Evolutionary conservation across 2,113 vertebrate species (phyloP).

Genomic region (Pachycephala philippinensis): DNA sequence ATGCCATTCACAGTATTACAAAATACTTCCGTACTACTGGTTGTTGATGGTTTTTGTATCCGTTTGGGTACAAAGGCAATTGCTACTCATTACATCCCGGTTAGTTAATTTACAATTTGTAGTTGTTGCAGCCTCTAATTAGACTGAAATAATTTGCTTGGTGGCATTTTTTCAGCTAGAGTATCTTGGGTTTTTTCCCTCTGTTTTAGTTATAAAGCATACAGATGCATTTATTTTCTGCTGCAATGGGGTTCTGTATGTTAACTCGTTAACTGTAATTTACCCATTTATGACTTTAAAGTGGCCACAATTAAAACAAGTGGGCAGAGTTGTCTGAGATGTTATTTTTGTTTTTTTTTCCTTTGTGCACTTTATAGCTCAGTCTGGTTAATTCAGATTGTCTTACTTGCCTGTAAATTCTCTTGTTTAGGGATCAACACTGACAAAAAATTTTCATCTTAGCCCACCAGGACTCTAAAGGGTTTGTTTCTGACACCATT

Average conservation of each 20-base stretch:
- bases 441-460: not conserved
- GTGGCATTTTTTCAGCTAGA: not conserved
- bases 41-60: not conserved
- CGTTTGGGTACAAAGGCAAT: not conserved
- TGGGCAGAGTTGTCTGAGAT: not conserved
- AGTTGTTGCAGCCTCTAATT: not conserved
- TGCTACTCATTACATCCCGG: not conserved
- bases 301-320: not conserved
- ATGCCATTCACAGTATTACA: not conserved
- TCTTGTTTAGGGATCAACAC: not conserved
- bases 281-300: not conserved
- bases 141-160: not conserved
- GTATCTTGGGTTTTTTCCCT: too few relatives aligned
- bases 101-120: not conserved
- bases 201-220: not conserved
- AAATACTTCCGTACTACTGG: not conserved
- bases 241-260: not conserved
- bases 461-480: not conserved
- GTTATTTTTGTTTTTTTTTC: not conserved
- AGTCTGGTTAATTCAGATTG: not conserved
- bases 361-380: not conserved
- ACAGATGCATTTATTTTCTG: not conserved
- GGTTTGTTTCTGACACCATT: too few relatives aligned
- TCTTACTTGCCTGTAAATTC: not conserved
- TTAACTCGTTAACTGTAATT: not conserved